Conservation (phyloP, 2,797 vertebrate genomes). For the Yasuhikotakia modesta region DNA sequence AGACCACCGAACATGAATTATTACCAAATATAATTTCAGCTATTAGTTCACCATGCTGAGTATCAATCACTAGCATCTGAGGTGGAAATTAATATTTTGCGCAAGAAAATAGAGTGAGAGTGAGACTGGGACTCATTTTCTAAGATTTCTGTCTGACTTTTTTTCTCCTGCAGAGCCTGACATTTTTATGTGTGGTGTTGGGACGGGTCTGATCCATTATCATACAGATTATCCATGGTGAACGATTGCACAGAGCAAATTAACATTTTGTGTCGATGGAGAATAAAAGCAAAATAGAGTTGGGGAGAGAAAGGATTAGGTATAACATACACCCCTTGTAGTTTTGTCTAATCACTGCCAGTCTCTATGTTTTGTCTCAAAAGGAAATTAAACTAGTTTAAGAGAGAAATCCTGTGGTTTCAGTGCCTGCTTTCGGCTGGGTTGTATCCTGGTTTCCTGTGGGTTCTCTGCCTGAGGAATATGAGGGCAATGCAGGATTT, state of each 20-base stretch:
- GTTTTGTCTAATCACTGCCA: slow-evolving; percentile 72
- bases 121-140: slow-evolving; percentile 82
- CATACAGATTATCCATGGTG: slow-evolving; percentile 78
- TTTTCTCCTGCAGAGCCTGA: slow-evolving; percentile 79
- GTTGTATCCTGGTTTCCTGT: slow-evolving; percentile 22
- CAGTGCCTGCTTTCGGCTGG: slow-evolving; percentile 23
- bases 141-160: slow-evolving; percentile 76
- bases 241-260: slow-evolving; percentile 70
- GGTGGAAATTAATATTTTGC: slow-evolving; percentile 88
- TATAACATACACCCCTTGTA: slow-evolving; percentile 67
- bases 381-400: slow-evolving; percentile 67
- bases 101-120: slow-evolving; percentile 62
- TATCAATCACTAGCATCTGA: slow-evolving; percentile 88
- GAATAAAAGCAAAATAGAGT: slow-evolving; percentile 61
- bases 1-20: slow-evolving; percentile 92
- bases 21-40: slow-evolving; percentile 95
- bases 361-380: slow-evolving; percentile 77
- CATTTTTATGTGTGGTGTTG: slow-evolving; percentile 83
- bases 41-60: slow-evolving; percentile 91
- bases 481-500: slow-evolving; percentile 30
- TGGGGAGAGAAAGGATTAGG: slow-evolving; percentile 69
- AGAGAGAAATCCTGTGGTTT: slow-evolving; percentile 64
- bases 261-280: slow-evolving; percentile 65
- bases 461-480: slow-evolving; percentile 34
- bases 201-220: slow-evolving; percentile 79